Evolutionary conservation across 2,113 vertebrate species (phyloP).

Genomic region (Pogonocichla stellata): DNA sequence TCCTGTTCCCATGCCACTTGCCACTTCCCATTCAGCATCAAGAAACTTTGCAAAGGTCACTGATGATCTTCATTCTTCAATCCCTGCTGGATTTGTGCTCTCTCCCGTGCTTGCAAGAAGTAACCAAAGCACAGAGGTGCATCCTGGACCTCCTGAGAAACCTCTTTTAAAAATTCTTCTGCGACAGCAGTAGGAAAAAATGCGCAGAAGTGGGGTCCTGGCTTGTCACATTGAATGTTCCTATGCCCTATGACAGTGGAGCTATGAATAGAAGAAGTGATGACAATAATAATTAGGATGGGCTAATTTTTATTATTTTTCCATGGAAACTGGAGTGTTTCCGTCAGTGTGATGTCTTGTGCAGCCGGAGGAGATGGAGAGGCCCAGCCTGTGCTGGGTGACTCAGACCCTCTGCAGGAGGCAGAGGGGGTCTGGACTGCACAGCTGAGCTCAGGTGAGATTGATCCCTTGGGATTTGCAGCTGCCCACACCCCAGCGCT

Average conservation of each 20-base stretch:
- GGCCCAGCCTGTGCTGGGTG: background rate
- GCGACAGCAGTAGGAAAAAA: background rate
- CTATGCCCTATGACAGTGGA: background rate
- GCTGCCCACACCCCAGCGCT: background rate
- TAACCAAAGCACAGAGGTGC: background rate
- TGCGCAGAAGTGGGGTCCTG: background rate
- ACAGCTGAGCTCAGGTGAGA: slow-evolving; percentile 21
- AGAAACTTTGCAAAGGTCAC: background rate
- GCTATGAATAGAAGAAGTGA: background rate
- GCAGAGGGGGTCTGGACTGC: background rate
- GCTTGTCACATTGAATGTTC: background rate
- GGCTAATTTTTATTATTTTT: slow-evolving; percentile 29
- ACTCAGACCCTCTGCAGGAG: background rate
- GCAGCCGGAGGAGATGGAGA: background rate
- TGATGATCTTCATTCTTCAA: background rate
- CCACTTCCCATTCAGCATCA: background rate
- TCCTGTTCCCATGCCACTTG: background rate
- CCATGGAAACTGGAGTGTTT: background rate
- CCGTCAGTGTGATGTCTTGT: background rate
- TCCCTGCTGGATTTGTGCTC: background rate
- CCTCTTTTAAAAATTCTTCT: background rate
- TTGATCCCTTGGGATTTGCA: background rate
- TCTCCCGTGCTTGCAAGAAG: background rate
- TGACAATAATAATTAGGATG: background rate
- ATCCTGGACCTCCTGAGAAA: background rate